Evolutionary conservation across 2,888 invertebrate genomes (phyloP).

Genomic region (Trichopoda pennipes): DNA sequence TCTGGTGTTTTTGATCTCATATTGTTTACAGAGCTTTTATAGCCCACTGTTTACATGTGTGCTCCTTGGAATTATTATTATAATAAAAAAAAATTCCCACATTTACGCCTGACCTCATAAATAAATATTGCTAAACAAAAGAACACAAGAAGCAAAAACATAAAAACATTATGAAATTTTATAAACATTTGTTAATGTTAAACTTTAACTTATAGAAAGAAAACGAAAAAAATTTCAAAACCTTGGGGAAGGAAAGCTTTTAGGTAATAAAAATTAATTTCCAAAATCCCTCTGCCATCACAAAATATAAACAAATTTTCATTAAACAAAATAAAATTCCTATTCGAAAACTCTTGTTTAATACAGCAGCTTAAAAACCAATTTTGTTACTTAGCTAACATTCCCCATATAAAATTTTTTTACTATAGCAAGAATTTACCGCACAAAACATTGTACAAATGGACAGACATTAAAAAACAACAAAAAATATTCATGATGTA

Average conservation of each 20-base stretch:
- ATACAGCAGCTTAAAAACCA: background rate
- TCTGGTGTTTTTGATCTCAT: too few species aligned
- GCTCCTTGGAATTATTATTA: conserved; percentile 19
- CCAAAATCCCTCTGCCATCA: too few species aligned
- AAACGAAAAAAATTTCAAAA: conserved; percentile 15
- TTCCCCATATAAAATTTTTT: conserved; percentile 13
- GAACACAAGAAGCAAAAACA: conserved; percentile 17
- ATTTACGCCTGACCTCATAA: conserved; percentile 68
- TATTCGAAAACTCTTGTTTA: background rate
- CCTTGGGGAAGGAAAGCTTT: conserved; percentile 14
- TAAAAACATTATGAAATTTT: conserved; percentile 34
- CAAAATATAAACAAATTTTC: background rate
- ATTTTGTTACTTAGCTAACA: background rate
- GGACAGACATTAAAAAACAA: conserved; percentile 22
- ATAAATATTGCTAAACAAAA: conserved; percentile 60
- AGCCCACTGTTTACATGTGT: conserved; percentile 22
- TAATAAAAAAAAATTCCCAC: conserved; percentile 57
- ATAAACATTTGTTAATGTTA: conserved; percentile 44
- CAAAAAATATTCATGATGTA: conserved; percentile 38
- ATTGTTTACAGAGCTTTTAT: too few species aligned
- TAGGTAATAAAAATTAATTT: background rate
- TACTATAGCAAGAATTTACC: background rate
- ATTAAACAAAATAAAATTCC: too few species aligned
- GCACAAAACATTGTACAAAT: conserved; percentile 24
- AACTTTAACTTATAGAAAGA: conserved; percentile 49